Conservation (phyloP, 2,797 vertebrate genomes). For the Alca torda region DNA sequence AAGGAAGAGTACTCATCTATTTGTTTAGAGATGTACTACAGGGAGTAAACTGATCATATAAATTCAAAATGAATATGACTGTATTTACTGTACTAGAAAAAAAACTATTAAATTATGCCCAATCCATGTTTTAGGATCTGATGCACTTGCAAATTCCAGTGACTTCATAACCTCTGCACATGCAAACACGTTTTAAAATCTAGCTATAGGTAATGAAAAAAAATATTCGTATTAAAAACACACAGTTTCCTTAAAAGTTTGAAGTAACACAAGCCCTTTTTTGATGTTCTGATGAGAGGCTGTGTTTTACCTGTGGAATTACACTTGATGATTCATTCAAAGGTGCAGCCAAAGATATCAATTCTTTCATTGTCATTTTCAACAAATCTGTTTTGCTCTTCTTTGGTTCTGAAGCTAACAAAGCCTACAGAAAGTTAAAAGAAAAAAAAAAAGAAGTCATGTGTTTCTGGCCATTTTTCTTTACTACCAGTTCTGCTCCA, state of each 20-base stretch:
- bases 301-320: conserved; percentile 87
- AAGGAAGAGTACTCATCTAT: not conserved
- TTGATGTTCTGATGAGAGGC: not conserved
- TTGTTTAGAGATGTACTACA: not conserved
- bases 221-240: not conserved
- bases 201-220: not conserved
- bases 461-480: not conserved
- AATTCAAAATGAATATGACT: not conserved
- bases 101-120: not conserved
- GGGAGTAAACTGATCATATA: not conserved
- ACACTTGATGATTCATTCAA: conserved; percentile 72
- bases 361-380: conserved; percentile 91
- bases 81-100: not conserved
- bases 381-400: conserved; percentile 87
- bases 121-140: not conserved
- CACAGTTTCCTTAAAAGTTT: not conserved
- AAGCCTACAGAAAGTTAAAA: conserved; percentile 77
- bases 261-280: not conserved
- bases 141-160: not conserved
- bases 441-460: not conserved
- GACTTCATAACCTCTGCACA: not conserved
- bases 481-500: not conserved
- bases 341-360: conserved; percentile 85
- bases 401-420: conserved; percentile 93
- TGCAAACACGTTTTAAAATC: not conserved